Base-by-base conservation (phyloP, 1,140 invertebrate species). In the Zophobas atratus region DNA sequence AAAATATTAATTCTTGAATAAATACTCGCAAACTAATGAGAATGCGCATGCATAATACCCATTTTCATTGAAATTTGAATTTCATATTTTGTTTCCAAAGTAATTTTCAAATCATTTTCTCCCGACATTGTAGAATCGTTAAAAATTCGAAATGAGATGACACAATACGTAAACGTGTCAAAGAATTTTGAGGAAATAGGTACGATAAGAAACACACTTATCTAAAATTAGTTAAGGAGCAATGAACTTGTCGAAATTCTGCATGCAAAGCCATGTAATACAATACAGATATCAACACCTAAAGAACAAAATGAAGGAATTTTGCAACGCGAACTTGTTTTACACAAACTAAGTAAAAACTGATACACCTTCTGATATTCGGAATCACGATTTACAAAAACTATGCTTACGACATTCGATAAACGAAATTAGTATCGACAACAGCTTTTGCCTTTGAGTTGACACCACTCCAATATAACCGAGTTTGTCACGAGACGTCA, bases 191-290 rank as follows among this genome's bases (percentile, higher is more conserved):
- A 53, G 70, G 70, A 73, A 73, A 41, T 73, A 73, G 71, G 71
- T 73, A 43, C 41, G 71, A 73, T 73, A 73, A 36, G 20, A 38
- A 55, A 55, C 53, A 39, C 39, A 56, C 49, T 73, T 73, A 73
- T 73, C 71, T 73, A 56, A 41, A 73, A 73, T 73, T 39, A 73
- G 36, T 36, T 33, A 36, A 56, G 41, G 71, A 73, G 71, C 71
- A 73, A 73, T 56, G 71, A 73, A 73, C 71, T 73, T 41, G 8
- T 35, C n/a, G 43, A 67, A 67, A 67, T 67, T 67, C 8, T 41
- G 32, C 56, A 60, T 60, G 56, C 56, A 20, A 60, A 39, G 36
- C 36, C 35, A 60, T 34, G 35, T 32, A 55, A 8, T 33, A 34
- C 1, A 20, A 20, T 20, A 20, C 20, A 20, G 20, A 20, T 20